Percentiles rank a stretch among this genome's conserved stretches.
Evolutionary conservation across 2,797 vertebrate genomes (phyloP).

Genomic region (Tadarida brasiliensis): DNA sequence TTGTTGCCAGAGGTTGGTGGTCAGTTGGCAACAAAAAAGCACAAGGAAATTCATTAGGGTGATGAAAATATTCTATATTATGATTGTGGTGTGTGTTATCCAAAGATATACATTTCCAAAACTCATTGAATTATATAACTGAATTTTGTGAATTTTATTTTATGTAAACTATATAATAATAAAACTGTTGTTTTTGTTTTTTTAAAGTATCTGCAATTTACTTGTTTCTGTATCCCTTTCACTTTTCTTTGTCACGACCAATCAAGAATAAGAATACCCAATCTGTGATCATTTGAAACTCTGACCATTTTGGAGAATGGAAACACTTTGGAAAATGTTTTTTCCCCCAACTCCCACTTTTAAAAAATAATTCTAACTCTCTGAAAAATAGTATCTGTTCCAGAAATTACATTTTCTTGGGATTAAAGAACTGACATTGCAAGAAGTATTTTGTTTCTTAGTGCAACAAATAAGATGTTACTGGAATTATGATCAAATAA

Average conservation of each 20-base stretch:
- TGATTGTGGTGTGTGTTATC: not conserved
- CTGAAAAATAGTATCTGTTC: slow-evolving; percentile 17
- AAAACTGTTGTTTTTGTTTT: not conserved
- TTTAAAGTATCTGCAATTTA: not conserved
- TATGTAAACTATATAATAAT: not conserved
- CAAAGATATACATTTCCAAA: not conserved
- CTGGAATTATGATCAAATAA: slow-evolving; percentile 42
- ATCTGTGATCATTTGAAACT: not conserved
- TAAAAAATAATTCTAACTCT: slow-evolving; percentile 7
- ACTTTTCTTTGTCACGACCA: not conserved
- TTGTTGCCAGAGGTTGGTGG: not conserved
- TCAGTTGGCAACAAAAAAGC: not conserved
- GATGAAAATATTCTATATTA: not conserved
- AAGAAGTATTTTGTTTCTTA: slow-evolving; percentile 56
- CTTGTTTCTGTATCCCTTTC: not conserved
- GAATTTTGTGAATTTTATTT: not conserved
- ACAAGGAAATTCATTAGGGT: not conserved
- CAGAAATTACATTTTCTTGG: not conserved
- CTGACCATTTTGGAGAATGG: not conserved
- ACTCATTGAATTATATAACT: not conserved
- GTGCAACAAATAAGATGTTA: not conserved
- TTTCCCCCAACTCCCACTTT: not conserved
- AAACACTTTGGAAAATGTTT: slow-evolving; percentile 41
- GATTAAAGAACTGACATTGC: not conserved
- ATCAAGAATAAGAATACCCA: not conserved